A percentile compares a stretch with the other conserved stretches of the same genome.
phyloP scores from a whole-genome alignment of 2,888 invertebrate genomes.

The Heliconius ethilla region DNA sequence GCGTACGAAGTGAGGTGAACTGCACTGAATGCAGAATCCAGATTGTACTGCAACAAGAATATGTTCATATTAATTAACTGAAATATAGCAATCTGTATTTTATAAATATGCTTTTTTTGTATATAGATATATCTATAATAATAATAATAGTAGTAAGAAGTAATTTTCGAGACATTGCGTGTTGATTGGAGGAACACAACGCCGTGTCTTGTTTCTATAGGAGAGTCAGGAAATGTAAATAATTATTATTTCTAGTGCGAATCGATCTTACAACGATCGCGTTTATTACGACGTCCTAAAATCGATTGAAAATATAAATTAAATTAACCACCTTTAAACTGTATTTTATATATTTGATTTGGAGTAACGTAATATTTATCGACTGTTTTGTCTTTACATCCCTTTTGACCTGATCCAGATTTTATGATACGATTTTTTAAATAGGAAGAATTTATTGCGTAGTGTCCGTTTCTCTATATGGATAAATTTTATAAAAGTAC shows the following conservation, averaged over 20 bases:
- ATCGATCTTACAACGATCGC: background rate
- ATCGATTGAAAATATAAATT: background rate
- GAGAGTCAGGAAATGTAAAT: background rate
- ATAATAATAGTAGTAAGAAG: too few species aligned
- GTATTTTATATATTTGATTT: background rate
- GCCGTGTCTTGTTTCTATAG: background rate
- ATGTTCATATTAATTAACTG: slow-evolving; percentile 4
- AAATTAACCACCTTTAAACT: background rate
- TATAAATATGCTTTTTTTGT: background rate
- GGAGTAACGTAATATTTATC: background rate
- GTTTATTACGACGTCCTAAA: background rate
- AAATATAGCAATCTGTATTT: too few species aligned
- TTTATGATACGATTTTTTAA: background rate
- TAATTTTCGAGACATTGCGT: background rate
- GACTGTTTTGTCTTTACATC: background rate
- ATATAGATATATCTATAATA: too few species aligned
- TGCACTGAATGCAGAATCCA: background rate
- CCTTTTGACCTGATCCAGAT: slow-evolving; percentile 11
- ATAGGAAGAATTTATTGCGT: background rate
- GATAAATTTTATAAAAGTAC: background rate
- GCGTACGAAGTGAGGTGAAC: slow-evolving; percentile 9
- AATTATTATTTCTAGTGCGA: background rate
- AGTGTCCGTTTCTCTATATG: background rate
- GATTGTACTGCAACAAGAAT: background rate
- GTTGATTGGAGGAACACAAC: background rate